Evolutionary conservation across 2,113 vertebrate genomes (phyloP), one percentile per base, ranked within the genome.

Genomic region (Sarotherodon lohbergeri): DNA sequence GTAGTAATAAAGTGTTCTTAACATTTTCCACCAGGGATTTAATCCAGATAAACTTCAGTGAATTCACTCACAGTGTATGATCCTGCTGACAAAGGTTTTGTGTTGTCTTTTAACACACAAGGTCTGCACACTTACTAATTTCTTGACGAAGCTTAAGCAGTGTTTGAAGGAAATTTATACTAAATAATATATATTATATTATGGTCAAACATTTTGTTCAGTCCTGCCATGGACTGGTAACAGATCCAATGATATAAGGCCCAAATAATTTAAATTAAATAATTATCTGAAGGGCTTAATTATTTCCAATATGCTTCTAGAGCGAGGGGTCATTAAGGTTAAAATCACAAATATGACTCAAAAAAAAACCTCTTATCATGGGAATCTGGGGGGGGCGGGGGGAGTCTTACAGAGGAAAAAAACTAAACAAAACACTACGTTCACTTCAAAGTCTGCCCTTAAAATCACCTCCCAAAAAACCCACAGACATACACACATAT

Each of bases 361-460:
- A 46, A 81, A 17, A 4, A 22, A 22, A 22, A 22, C 22, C 22
- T 22, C 22, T 22, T 22, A 22, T 22, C 22, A 22, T 22, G 22
- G 22, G 22, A 22, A 22, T 22, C 22, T 22, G 22, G 22, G 22
- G 22, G 22, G 22, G 22, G 22, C 22, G 22, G 17, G 83, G 73
- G 27, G 50, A 29, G 7, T 27, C 71, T 76, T 76, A 76, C 14
- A 50, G 43, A 7, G 24, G 24, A 43, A 71, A 88, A 56, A 56
- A 41, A 66, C 61, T 39, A 66, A 50, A 55, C 17, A 48, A 63
- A 82, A 50, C 61, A 10, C 5, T 32, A 48, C 12, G 27, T 57
- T 3, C 4, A 55, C 39, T 93, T 91, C 80, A 88, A 89, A 90
- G 81, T 63, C 32, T 92, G 41, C 84, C 86, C 86, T 82, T 76